Evolutionary conservation across 2,113 vertebrate genomes (phyloP), one percentile per base, ranked within the genome.

Genomic region (Tetraodon nigroviridis): DNA sequence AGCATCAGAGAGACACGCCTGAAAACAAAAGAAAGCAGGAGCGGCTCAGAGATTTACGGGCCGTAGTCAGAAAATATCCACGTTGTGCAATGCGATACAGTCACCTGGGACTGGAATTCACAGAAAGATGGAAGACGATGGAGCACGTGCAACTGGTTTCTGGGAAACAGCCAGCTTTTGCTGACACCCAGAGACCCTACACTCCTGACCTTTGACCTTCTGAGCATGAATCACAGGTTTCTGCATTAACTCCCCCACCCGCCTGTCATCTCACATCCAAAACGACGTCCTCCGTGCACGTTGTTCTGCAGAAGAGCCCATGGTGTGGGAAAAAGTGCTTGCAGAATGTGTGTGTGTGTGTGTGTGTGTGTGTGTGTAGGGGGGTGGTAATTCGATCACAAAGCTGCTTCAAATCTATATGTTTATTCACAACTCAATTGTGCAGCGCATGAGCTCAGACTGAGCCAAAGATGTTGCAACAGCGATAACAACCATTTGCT

Each of bases 1-100:
- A 56, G 88, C 90, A 94, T 93, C 80, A 84, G 90, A 83, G 73
- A 80, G 79, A 86, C 80, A 86, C 75, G 83, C 89, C 94, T 97
- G 69, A n/a, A 80, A 46, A 59, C 71, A 4, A 85, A 59, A 67
- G 37, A 64, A 50, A 29, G 37, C 45, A 21, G 57, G 42, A 55
- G 29, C 15, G 45, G 17, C 55, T 62, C 48, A 40, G 20, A 19
- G 51, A 61, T 68, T 63, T 18, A 32, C 44, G 12, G 7, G 16
- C 1, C n/a, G 44, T 17, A 16, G 44, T 5, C 44, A 44, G 5
- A 16, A n/a, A 46, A 16, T 16, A 16, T 16, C 2, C 15, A 13
- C 3, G 6, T 46, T n/a, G 15, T n/a, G 15, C 44, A 16, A n/a
- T 11, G 12, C 32, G 12, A 37, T 12, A 37, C 8, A 37, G 32